Base-by-base conservation (phyloP, 2,888 invertebrate genomes). In the Andrena flavipes region DNA sequence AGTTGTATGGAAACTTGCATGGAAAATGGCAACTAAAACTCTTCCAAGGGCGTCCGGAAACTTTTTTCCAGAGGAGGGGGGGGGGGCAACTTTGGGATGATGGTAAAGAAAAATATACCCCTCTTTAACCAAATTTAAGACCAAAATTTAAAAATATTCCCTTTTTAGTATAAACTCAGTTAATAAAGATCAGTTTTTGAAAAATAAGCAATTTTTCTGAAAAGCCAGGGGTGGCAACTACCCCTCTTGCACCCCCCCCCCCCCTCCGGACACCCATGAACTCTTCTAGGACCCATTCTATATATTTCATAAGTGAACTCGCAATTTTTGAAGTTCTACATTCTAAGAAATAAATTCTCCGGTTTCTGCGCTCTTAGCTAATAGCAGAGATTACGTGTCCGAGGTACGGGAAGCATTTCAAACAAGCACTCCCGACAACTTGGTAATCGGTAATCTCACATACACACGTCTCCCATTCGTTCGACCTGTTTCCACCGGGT, bases 401-500 rank as follows among this genome's bases (percentile, higher is more conserved):
- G 13, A 51, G 13, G 29, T 8, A 48, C 42, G n/a, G 54, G 3
- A 77, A 59, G 59, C 42, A 54, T 67, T 64, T 64, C 23, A 48
- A 54, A 70, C 51, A 20, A 42, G 35, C 29, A 68, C 62, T 71
- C 82, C 82, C 76, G 62, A 29, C 64, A 78, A 68, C 13, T n/a
- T 49, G n/a, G 60, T 65, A 60, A 80, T 68, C 75, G 10, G 13
- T 51, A 8, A 51, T 82, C 76, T 76, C 30, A 23, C 60, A 3
- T 42, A 42, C 16, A 42, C 49, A 42, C n/a, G 13, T 20, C 60
- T 76, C 49, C 23, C 60, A 78, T 72, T 73, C 63, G 30, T 35
- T 56, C 48, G 84, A 84, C 88, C 84, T 64, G 65, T 76, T 87
- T 88, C 69, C 84, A 65, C 56, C 6, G 29, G 6, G 30, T 87